phyloP scores from a whole-genome alignment of 2,888 invertebrate genomes.

The Liposcelis brunnea region DNA sequence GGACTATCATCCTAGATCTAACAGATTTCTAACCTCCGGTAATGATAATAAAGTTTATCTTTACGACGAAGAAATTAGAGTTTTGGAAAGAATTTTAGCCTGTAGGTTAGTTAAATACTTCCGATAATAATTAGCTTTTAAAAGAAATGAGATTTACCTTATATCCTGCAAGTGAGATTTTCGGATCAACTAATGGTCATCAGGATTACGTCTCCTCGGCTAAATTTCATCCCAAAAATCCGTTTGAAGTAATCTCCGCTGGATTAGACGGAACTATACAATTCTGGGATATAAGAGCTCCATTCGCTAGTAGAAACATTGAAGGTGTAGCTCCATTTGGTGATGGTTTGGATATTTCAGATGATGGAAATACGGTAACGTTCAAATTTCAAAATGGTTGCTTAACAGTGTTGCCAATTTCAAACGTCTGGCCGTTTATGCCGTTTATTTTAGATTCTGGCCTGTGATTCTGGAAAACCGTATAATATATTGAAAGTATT shows the following conservation, averaged over 20 bases:
- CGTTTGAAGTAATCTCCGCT: slow-evolving; percentile 46
- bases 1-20: slow-evolving; percentile 39
- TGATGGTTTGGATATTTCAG: slow-evolving; percentile 46
- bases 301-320: slow-evolving; percentile 38
- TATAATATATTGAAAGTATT: neutral
- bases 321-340: slow-evolving; percentile 45
- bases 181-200: slow-evolving; percentile 37
- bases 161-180: slow-evolving; percentile 34
- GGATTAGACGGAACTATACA: slow-evolving; percentile 49
- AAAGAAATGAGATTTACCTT: neutral
- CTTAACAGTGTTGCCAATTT: too few species aligned
- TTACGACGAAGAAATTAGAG: slow-evolving; percentile 43
- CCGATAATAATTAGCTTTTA: neutral
- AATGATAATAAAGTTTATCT: slow-evolving; percentile 43
- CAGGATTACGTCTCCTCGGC: slow-evolving; percentile 44
- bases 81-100: slow-evolving; percentile 36
- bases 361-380: slow-evolving; percentile 42
- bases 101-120: slow-evolving; percentile 30
- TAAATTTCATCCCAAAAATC: slow-evolving; percentile 43
- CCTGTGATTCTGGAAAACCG: neutral
- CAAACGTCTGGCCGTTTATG: too few species aligned
- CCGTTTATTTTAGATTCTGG: slow-evolving; percentile 11
- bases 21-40: slow-evolving; percentile 40
- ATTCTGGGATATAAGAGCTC: slow-evolving; percentile 50
- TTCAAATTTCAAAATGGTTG: neutral